Evolutionary conservation across 2,113 vertebrate species (phyloP).

Genomic region (Gopherus evgoodei): DNA sequence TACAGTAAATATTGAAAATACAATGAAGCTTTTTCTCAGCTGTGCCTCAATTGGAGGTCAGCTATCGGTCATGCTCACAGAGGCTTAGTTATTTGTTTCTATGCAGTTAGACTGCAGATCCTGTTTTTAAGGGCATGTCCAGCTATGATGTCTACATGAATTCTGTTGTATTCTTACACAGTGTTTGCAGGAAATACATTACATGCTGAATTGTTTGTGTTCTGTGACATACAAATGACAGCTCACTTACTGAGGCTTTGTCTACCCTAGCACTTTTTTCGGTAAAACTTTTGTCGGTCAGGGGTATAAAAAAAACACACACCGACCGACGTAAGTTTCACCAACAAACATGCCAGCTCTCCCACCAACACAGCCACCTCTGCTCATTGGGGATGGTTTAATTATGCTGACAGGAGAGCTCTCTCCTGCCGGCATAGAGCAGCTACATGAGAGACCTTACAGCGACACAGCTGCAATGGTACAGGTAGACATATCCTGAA

Average conservation of each 20-base stretch:
- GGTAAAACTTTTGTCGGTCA: no score
- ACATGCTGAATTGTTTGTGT: background rate
- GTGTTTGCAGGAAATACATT: conserved; percentile 9
- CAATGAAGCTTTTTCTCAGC: conserved; percentile 16
- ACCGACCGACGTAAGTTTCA: no score
- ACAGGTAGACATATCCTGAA: background rate
- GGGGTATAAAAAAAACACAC: no score
- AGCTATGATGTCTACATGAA: background rate
- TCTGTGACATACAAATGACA: background rate
- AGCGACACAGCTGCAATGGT: no score
- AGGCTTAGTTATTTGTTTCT: background rate
- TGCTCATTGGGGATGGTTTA: no score
- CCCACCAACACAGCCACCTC: background rate
- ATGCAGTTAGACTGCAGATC: background rate
- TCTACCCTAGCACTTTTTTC: no score
- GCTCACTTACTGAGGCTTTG: background rate
- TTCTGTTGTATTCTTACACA: background rate
- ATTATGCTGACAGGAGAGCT: no score
- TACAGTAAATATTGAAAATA: conserved; percentile 1
- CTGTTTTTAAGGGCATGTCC: background rate
- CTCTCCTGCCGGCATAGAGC: no score
- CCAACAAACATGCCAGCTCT: background rate
- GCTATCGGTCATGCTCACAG: background rate
- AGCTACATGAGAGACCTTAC: no score
- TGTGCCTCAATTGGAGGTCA: conserved; percentile 1